Evolutionary conservation across 2,113 vertebrate genomes (phyloP), one percentile per base, ranked within the genome.

Genomic region (Paraplagusia blochii): DNA sequence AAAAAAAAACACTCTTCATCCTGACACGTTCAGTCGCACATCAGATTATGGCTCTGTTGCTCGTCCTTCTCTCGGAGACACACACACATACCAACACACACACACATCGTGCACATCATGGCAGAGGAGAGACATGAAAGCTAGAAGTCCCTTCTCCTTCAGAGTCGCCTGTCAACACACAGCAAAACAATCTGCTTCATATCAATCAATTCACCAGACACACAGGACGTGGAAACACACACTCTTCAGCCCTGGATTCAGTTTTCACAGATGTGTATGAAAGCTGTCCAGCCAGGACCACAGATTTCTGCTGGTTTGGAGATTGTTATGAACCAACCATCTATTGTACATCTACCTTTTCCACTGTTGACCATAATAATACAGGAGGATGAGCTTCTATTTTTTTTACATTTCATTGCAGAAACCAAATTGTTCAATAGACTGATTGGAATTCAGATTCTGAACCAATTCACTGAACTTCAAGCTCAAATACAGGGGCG

Each of bases 81-180:
- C 1, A 11, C 12, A 33, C 13, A 7, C 48, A 22, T 8, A 43
- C 65, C 54, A 13, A 44, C 39, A 40, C 7, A 40, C 11, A 53
- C 49, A 44, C 38, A 66, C n/a, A n/a, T n/a, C n/a, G n/a, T n/a
- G n/a, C n/a, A n/a, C 13, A 55, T 22, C 7, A 6, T 9, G n/a
- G 34, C n/a, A 36, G 7, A 19, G 11, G 35, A 45, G 15, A 39
- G 42, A 35, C 29, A 69, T 55, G 44, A 61, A 70, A 79, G 54
- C 54, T 36, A 65, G 19, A 58, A 50, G 57, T 64, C 45, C 44
- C 60, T 35, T 49, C 56, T 55, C 67, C 47, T 58, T 38, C 13
- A 44, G 19, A 76, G 64, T 53, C 55, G 75, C 75, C 69, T 79
- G 72, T 79, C 69, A 74, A 19, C 34, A 66, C 47, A 63, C 49